Evolutionary conservation across 2,888 invertebrate genomes (phyloP).

Genomic region (Linyphia triangularis): DNA sequence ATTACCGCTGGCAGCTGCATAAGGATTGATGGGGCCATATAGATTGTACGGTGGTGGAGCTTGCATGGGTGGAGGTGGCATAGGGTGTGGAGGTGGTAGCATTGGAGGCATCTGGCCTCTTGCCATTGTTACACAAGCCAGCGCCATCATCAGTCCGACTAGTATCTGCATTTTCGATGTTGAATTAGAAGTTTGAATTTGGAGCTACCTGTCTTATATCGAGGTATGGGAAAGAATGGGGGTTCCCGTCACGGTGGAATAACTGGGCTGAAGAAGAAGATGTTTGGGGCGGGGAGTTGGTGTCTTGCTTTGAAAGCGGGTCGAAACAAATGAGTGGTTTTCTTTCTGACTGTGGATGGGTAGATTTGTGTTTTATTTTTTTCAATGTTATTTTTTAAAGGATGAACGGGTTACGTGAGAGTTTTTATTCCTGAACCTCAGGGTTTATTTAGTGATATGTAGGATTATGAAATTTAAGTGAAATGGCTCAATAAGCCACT

Average conservation of each 20-base stretch:
- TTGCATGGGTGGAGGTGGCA: constrained; percentile 14
- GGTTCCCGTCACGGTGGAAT: constrained; percentile 50
- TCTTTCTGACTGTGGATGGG: constrained; percentile 11
- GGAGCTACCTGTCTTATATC: constrained; percentile 19
- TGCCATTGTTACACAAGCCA: not conserved
- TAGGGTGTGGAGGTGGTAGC: not conserved
- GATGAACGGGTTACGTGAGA: not conserved
- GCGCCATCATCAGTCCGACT: constrained; percentile 25
- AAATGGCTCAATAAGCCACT: too few species aligned
- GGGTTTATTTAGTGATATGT: too few species aligned
- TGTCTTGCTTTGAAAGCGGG: constrained; percentile 37
- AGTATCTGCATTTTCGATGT: constrained; percentile 3
- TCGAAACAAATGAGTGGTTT: constrained; percentile 35
- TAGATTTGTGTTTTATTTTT: constrained; percentile 7
- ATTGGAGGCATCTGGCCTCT: constrained; percentile 29
- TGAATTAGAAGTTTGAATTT: not conserved
- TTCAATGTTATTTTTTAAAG: constrained; percentile 48
- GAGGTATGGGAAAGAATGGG: constrained; percentile 11
- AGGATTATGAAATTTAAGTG: too few species aligned
- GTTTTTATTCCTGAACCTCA: too few species aligned
- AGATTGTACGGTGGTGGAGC: constrained; percentile 64
- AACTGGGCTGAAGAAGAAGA: constrained; percentile 47
- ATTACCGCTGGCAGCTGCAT: not conserved
- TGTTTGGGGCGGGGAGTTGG: not conserved
- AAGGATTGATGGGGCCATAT: constrained; percentile 59